Percentiles rank a stretch among this genome's conserved stretches.
These are phyloP conservation scores for Zaprionus ornatus DNA, from an alignment of 1,140 invertebrate species.

Conservation along the genomic window DNA sequence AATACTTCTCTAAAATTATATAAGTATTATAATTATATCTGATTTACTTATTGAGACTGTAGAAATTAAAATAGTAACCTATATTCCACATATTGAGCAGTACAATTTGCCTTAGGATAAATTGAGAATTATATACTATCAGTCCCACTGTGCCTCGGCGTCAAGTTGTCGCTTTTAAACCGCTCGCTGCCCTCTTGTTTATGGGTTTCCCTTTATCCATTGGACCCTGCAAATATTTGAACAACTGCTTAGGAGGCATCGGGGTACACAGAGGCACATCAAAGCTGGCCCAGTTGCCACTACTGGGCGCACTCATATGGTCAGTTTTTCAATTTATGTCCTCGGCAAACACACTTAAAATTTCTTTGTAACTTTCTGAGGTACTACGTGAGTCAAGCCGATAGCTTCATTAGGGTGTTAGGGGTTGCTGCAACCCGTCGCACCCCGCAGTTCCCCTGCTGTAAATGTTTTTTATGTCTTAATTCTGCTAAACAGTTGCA, in stretches of 20 bases:
- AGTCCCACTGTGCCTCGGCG: conserved; percentile 15
- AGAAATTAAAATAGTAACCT: too few species aligned
- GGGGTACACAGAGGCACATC: conserved; percentile 38
- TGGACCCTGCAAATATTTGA: conserved; percentile 70
- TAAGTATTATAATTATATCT: too few species aligned
- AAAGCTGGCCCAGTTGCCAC: conserved; percentile 51
- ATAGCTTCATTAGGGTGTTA: conserved; percentile 68
- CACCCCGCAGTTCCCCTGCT: neutral
- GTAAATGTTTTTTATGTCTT: conserved; percentile 71
- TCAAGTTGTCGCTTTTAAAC: conserved; percentile 15
- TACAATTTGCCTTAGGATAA: too few species aligned
- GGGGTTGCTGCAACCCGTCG: conserved; percentile 50
- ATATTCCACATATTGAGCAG: too few species aligned
- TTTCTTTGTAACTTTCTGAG: conserved; percentile 57
- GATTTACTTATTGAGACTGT: too few species aligned
- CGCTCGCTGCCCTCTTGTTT: conserved; percentile 22
- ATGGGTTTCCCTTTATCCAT: conserved; percentile 23
- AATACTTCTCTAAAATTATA: too few species aligned
- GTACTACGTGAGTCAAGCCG: conserved; percentile 44
- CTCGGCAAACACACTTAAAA: conserved; percentile 51
- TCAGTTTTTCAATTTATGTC: conserved; percentile 58
- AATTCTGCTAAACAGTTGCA: conserved; percentile 61
- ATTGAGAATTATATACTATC: neutral
- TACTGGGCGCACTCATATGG: conserved; percentile 56
- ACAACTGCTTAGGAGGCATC: conserved; percentile 57